A percentile compares a stretch with the other conserved stretches of the same genome.
Conservation (phyloP, 2,888 invertebrate species). For the Odontothrips loti region DNA sequence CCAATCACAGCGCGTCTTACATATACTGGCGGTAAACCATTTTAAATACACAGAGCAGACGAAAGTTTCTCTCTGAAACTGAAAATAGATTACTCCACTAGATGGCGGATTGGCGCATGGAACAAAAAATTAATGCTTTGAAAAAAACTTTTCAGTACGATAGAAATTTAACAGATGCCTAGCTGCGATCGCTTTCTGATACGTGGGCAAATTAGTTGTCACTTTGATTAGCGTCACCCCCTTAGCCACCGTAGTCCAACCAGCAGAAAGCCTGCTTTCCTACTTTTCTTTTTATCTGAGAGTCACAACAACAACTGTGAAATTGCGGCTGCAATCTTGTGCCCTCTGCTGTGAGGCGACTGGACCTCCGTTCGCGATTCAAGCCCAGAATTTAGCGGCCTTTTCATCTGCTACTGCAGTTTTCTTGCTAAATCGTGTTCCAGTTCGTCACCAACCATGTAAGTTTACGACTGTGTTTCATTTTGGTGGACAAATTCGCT, state of each 20-base stretch:
- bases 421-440: background rate
- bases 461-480: background rate
- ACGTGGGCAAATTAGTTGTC: background rate
- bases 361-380: background rate
- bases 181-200: background rate
- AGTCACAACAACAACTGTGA: constrained; percentile 25
- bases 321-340: background rate
- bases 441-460: background rate
- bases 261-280: constrained; percentile 7
- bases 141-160: background rate
- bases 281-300: background rate
- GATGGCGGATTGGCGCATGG: background rate
- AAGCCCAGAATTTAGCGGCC: too few species aligned
- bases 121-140: background rate
- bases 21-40: constrained; percentile 2
- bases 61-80: background rate
- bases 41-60: constrained; percentile 5
- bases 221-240: background rate
- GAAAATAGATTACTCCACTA: background rate
- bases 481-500: background rate
- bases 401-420: background rate
- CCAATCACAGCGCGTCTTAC: background rate
- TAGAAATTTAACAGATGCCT: background rate
- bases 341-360: background rate
- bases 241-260: background rate